Base-by-base conservation (phyloP, 1,140 invertebrate species). In the Drosophila subobscura region DNA sequence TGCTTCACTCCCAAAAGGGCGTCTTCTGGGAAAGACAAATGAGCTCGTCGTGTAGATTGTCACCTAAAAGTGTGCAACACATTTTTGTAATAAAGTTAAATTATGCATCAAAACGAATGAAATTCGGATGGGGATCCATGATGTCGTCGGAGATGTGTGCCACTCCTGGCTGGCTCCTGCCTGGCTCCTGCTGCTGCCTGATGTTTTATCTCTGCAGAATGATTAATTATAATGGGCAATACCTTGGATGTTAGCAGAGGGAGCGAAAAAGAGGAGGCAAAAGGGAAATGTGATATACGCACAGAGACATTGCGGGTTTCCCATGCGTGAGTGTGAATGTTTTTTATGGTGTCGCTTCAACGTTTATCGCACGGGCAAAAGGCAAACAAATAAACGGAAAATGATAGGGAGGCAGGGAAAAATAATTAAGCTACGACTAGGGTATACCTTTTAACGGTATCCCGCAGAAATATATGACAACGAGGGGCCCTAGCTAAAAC, bases 61-160 rank as follows among this genome's bases (percentile, higher is more conserved):
- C 46, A 55, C 57, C 65, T 41, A 45, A 64, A 72, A 60, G 72
- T 84, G 77, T 64, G 80, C 71, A 72, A 52, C 66, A 72, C 58
- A 85, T 68, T 85, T 70, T 72, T 60, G 61, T 53, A 75, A 77
- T 86, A 73, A 84, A 66, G 67, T 77, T 84, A 80, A 84, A 84
- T 84, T 84, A 77, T 73, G 80, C 81, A 71, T 63, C 72, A 80
- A 80, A 85, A 70, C 66, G 72, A 68, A 41, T 6, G 14, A 77
- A 76, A 77, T 85, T 84, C 81, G 0, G 16, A 0, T n/a, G n/a
- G n/a, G n/a, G 0, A 20, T 63, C 16, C 41, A 54, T 63, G 55
- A 57, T 37, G 33, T 37, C 33, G 33, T 12, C 33, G 10, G 10
- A 29, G 6, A 6, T 12, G 33, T 37, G 33, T 12, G 33, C 10